A percentile compares a stretch with the other conserved stretches of the same genome.
phyloP scores from a whole-genome alignment of 2,113 vertebrate species.

The Romanogobio albipinnatus region DNA sequence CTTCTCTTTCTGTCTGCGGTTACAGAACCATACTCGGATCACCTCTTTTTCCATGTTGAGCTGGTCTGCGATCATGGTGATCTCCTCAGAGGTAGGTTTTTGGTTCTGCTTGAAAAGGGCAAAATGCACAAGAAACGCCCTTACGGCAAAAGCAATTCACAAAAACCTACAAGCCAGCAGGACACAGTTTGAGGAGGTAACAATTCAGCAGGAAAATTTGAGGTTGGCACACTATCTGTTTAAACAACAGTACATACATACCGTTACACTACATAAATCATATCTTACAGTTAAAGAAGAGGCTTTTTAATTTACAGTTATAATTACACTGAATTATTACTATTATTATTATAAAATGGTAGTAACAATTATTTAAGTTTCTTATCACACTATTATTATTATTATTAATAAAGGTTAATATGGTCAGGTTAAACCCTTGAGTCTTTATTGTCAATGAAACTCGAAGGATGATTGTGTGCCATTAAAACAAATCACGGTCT shows the following conservation, averaged over 20 bases:
- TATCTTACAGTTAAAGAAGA: too few species aligned
- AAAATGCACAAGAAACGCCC: constrained; percentile 73
- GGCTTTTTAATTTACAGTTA: too few species aligned
- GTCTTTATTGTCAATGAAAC: background rate
- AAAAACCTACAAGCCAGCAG: background rate
- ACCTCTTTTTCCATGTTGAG: constrained; percentile 99
- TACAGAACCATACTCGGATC: constrained; percentile 99
- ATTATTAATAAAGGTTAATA: background rate
- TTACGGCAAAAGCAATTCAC: constrained; percentile 57
- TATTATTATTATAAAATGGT: too few species aligned
- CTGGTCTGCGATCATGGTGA: constrained; percentile 99
- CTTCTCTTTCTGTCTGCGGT: constrained; percentile 98
- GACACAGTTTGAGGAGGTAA: background rate
- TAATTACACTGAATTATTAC: too few species aligned
- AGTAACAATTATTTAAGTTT: background rate
- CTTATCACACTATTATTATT: background rate
- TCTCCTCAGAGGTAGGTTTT: constrained; percentile 99
- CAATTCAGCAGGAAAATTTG: background rate
- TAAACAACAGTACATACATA: background rate
- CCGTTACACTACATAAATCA: too few species aligned
- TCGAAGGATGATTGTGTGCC: background rate
- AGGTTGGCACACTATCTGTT: background rate
- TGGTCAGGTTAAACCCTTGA: too few species aligned
- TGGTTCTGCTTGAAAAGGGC: constrained; percentile 91
- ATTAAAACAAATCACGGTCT: background rate